Conservation (phyloP, 35 echinoderm and acorn worm genomes). For the Heliocidaris erythrogramma region DNA sequence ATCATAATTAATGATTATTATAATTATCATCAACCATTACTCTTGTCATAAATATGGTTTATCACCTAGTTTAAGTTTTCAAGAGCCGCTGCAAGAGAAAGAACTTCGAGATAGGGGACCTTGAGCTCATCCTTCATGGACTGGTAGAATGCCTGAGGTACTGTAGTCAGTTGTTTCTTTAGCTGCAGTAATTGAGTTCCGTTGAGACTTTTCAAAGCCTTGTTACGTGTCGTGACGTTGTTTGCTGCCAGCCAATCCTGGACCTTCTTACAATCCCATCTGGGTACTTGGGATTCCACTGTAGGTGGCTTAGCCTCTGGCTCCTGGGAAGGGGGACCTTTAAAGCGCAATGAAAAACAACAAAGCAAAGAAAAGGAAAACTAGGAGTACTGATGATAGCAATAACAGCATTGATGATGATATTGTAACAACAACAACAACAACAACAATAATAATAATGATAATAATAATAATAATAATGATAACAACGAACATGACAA, state of each 20-base stretch:
- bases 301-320: not conserved
- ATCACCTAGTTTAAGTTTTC: not conserved
- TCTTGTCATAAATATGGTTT: not conserved
- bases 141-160: not conserved
- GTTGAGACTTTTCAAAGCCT: not conserved
- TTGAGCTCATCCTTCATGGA: slow-evolving; percentile 11
- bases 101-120: not conserved
- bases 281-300: not conserved
- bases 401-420: too few species aligned
- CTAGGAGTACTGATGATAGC: too few species aligned
- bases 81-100: not conserved
- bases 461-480: too few species aligned
- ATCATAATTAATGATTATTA: too few species aligned
- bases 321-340: not conserved
- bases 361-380: too few species aligned
- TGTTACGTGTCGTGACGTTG: not conserved
- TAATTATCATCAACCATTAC: too few species aligned
- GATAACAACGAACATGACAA: too few species aligned
- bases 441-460: too few species aligned
- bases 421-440: too few species aligned
- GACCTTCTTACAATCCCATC: not conserved
- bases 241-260: slow-evolving; percentile 8
- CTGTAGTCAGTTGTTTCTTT: not conserved
- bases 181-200: slow-evolving; percentile 29
- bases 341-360: not conserved